Percentiles rank a stretch among this genome's conserved stretches.
Conservation (phyloP, 2,888 invertebrate genomes). For the Sphaerophoria taeniata region DNA sequence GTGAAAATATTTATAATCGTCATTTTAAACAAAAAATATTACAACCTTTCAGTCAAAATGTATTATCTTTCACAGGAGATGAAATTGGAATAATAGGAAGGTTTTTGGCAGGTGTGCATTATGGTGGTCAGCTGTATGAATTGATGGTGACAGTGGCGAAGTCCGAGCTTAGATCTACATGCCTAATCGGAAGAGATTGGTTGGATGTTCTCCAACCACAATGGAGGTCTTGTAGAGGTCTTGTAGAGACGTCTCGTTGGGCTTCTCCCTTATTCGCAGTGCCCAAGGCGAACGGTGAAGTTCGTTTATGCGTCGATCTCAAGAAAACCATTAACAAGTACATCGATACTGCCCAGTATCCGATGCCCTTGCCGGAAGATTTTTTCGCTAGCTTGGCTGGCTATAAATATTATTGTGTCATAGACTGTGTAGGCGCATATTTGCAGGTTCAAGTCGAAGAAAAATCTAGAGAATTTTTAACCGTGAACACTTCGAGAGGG, state of each 20-base stretch:
- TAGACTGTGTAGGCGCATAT: too few species aligned
- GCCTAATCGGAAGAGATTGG: too few species aligned
- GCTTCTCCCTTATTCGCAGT: slow-evolving; percentile 66
- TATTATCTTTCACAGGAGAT: too few species aligned
- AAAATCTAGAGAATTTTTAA: too few species aligned
- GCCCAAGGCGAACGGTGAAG: slow-evolving; percentile 57
- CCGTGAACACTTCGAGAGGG: too few species aligned
- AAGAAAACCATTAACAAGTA: slow-evolving; percentile 56
- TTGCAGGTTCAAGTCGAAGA: too few species aligned
- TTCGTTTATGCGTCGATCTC: too few species aligned
- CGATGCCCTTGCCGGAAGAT: too few species aligned
- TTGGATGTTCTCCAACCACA: slow-evolving; percentile 1
- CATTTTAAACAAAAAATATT: too few species aligned
- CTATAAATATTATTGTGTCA: too few species aligned
- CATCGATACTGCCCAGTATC: not conserved
- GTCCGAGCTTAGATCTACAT: not conserved
- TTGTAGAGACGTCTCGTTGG: slow-evolving; percentile 56
- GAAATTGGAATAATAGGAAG: slow-evolving; percentile 2
- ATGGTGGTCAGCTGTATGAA: too few species aligned
- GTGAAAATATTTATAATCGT: slow-evolving; percentile 6
- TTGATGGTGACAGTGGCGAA: not conserved
- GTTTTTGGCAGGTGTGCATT: slow-evolving; percentile 11
- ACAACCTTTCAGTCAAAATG: not conserved
- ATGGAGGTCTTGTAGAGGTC: slow-evolving; percentile 17
- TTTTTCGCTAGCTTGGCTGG: too few species aligned